These are phyloP conservation scores for Leucophenga maculata DNA, from an alignment of 2,888 invertebrate species.

Conservation along the genomic window DNA sequence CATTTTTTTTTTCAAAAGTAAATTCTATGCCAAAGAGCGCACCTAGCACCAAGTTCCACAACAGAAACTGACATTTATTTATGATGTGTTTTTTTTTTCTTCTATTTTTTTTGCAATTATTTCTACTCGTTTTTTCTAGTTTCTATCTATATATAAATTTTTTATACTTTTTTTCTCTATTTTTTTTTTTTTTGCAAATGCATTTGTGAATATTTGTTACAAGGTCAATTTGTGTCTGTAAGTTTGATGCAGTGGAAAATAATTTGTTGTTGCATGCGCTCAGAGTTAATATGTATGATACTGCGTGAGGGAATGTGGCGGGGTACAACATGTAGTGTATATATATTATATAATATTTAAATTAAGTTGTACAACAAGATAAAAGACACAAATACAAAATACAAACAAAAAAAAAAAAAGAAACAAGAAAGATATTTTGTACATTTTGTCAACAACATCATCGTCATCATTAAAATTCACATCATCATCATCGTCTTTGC, in stretches of 20 bases:
- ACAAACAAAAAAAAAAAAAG: not conserved
- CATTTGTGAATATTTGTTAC: constrained; percentile 17
- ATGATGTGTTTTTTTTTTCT: constrained; percentile 22
- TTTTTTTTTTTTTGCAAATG: constrained; percentile 8
- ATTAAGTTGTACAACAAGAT: constrained; percentile 8
- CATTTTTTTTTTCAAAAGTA: too few relatives aligned
- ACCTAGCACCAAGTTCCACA: constrained; percentile 12
- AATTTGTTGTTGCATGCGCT: constrained; percentile 1
- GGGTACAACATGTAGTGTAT: not conserved
- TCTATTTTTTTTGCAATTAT: not conserved
- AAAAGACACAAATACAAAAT: not conserved
- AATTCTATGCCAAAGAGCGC: not conserved
- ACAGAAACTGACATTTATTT: constrained; percentile 31
- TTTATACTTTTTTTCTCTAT: not conserved
- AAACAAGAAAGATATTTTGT: not conserved
- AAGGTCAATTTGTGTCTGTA: constrained; percentile 18
- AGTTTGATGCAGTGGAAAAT: not conserved
- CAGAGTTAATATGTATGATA: not conserved
- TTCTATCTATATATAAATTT: too few relatives aligned
- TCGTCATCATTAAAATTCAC: too few relatives aligned
- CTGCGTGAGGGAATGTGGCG: not conserved
- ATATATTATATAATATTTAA: not conserved
- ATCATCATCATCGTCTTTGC: too few relatives aligned
- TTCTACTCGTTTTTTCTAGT: not conserved
- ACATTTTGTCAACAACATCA: too few relatives aligned